Conservation (phyloP, 2,113 vertebrate species). For the Donacobius atricapilla region DNA sequence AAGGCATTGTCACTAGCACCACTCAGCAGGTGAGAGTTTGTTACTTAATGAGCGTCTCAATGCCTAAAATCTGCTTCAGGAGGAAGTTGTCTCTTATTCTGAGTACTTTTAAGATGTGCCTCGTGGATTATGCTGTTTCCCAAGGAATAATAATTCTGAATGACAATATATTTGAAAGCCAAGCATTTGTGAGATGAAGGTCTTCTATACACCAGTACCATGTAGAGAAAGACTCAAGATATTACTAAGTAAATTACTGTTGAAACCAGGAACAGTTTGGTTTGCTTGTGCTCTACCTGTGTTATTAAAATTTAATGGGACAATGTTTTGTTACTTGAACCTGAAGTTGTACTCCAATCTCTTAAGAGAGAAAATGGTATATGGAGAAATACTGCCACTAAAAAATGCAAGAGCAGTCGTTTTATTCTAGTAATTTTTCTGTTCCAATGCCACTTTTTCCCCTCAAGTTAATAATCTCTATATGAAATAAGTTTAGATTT, state of each 20-base stretch:
- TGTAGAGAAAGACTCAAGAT: background rate
- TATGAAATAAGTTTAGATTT: background rate
- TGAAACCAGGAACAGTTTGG: background rate
- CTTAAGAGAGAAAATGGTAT: background rate
- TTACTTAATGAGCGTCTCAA: background rate
- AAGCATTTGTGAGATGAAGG: background rate
- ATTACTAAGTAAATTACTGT: background rate
- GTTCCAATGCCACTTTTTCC: background rate
- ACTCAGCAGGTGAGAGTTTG: conserved; percentile 86
- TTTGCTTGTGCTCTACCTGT: background rate
- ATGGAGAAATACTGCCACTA: background rate
- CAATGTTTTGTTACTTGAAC: background rate
- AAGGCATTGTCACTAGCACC: conserved; percentile 95
- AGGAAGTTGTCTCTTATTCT: background rate
- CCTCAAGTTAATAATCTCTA: background rate
- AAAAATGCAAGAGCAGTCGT: background rate
- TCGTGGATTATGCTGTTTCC: background rate
- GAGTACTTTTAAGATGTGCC: background rate
- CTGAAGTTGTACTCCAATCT: background rate
- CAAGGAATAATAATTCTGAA: background rate
- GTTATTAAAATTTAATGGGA: background rate
- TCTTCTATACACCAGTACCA: background rate
- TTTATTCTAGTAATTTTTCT: background rate
- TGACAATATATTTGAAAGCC: background rate
- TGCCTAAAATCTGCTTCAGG: background rate